Evolutionary conservation across 2,888 invertebrate species (phyloP).

Genomic region (Pseudococcus longispinus): DNA sequence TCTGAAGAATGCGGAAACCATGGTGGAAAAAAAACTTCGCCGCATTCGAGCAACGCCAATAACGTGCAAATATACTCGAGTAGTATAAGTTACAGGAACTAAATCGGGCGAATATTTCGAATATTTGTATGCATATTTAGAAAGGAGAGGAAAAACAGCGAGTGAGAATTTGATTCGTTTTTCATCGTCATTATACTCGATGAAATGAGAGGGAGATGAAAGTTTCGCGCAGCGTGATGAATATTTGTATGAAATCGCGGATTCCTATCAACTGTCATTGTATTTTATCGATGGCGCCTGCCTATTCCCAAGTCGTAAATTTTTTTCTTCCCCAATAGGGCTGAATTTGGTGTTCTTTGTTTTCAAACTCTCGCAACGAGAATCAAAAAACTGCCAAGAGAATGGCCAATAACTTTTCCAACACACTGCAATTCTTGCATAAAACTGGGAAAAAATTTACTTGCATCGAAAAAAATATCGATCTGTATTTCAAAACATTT

Average conservation of each 20-base stretch:
- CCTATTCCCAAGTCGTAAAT: not conserved
- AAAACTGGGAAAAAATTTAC: not conserved
- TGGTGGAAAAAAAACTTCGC: not conserved
- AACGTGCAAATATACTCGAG: not conserved
- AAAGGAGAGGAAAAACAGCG: not conserved
- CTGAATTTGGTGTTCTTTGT: not conserved
- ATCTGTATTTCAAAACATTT: not conserved
- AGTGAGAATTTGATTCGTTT: not conserved
- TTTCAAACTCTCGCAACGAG: not conserved
- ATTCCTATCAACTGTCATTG: not conserved
- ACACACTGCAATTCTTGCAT: not conserved
- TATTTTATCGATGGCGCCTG: not conserved
- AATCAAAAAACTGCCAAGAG: not conserved
- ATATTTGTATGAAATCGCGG: not conserved
- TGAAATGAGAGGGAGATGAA: not conserved
- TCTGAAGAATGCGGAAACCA: not conserved
- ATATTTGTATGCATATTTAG: not conserved
- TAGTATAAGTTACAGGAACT: not conserved
- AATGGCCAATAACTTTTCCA: not conserved
- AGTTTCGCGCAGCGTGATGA: constrained; percentile 10
- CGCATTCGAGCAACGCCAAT: not conserved
- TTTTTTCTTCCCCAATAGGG: not conserved
- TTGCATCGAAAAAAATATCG: not conserved
- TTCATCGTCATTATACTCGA: not conserved
- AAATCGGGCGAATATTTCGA: constrained; percentile 6